Base-by-base conservation (phyloP, 2,888 invertebrate genomes). In the Drosophila phalerata region DNA sequence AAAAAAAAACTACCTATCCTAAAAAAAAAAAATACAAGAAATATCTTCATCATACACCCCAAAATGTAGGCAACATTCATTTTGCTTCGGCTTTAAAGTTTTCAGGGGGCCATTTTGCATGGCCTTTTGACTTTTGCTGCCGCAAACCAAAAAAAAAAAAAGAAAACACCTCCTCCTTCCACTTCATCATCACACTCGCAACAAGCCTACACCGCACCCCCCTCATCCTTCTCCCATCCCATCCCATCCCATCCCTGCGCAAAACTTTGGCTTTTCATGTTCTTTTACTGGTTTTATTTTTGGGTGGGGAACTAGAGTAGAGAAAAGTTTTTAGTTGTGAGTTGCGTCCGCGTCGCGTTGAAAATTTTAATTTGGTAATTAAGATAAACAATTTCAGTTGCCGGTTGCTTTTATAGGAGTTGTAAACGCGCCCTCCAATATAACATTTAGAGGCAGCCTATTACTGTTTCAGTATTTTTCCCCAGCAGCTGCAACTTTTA, bases 301-400 rank as follows among this genome's bases (percentile, higher is more conserved):
- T 22, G 2, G 13, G 10, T 2, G 22, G 6, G 49, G 28, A n/a
- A n/a, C n/a, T n/a, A n/a, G n/a, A n/a, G 22, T 53, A 37, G 34
- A 17, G 64, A 17, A 71, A 88, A 88, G 56, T 83, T 88, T 77
- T 62, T 49, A 67, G 74, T 77, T 70, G 43, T 40, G 79, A 73
- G 62, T 70, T 63, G 22, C 65, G 17, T 48, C 19, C 17, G n/a
- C 19, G 43, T 56, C 43, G 88, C 74, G 76, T 47, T 85, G 86
- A 80, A 88, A 83, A 89, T 89, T 89, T 77, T 88, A 86, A 89
- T 89, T 86, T 88, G 90, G 86, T 86, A 89, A 86, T 86, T 89
- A 86, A 86, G 90, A 86, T 83, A 89, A 89, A 88, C 88, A 85
- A 89, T 89, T 87, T 85, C 72, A 73, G 73, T 71, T 79, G 67